These are phyloP conservation scores for Drosophila teissieri DNA, from an alignment of 1,140 invertebrate genomes.

Conservation along the genomic window DNA sequence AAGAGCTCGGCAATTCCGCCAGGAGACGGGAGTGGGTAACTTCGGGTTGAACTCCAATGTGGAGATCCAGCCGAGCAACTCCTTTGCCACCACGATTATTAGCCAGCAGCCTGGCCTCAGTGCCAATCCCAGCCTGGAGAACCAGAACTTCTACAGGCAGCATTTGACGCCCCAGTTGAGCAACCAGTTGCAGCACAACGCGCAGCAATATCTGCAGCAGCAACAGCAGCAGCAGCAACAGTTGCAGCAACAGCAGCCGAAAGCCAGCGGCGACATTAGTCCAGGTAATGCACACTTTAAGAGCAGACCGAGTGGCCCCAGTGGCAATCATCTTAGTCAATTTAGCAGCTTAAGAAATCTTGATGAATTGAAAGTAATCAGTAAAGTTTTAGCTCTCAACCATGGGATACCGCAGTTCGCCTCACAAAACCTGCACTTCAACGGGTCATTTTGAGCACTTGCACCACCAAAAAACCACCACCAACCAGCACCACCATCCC, in stretches of 20 bases:
- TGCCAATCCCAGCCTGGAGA: constrained; percentile 64
- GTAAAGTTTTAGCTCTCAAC: constrained; percentile 91
- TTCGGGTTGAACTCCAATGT: constrained; percentile 76
- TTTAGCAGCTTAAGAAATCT: constrained; percentile 86
- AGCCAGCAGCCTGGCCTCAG: constrained; percentile 52
- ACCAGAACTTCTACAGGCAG: constrained; percentile 81
- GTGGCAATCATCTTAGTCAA: constrained; percentile 85
- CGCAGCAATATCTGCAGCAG: constrained; percentile 73
- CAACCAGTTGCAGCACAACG: constrained; percentile 77
- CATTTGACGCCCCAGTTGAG: constrained; percentile 76
- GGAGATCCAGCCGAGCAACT: constrained; percentile 69
- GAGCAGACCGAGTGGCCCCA: constrained; percentile 85
- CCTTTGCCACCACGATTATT: constrained; percentile 67
- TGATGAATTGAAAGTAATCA: constrained; percentile 90
- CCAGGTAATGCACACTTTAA: constrained; percentile 71
- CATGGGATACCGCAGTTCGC: constrained; percentile 86
- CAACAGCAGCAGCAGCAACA: constrained; percentile 61
- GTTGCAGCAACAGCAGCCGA: constrained; percentile 17
- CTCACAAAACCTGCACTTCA: constrained; percentile 80
- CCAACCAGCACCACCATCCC: constrained; percentile 45
- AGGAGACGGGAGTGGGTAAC: constrained; percentile 85
- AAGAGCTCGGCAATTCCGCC: constrained; percentile 84
- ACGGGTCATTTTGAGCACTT: constrained; percentile 74
- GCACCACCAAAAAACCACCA: constrained; percentile 54
- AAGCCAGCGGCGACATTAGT: constrained; percentile 47